Evolutionary conservation across 1,140 invertebrate species (phyloP).

Genomic region (Achatina immaculata): DNA sequence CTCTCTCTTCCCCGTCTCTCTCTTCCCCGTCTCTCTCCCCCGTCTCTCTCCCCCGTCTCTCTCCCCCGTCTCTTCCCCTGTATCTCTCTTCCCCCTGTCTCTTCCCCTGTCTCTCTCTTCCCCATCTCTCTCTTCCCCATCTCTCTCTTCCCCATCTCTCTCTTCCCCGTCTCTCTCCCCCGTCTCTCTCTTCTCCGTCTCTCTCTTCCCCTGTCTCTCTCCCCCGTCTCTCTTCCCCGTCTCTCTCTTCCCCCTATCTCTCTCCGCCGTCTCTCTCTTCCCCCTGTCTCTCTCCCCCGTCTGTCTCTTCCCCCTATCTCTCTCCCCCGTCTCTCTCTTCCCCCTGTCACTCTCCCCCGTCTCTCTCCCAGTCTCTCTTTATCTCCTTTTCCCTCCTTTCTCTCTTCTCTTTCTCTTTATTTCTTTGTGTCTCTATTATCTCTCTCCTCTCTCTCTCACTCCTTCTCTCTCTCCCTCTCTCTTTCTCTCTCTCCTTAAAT

Average conservation of each 20-base stretch:
- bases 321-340: too few relatives aligned
- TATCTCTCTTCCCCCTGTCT: constrained; percentile 1
- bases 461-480: constrained; percentile 33
- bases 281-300: neutral
- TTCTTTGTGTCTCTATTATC: constrained; percentile 12
- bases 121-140: constrained; percentile 27
- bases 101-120: constrained; percentile 23
- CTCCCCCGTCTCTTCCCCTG: neutral
- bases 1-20: too few relatives aligned
- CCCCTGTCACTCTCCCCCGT: too few relatives aligned
- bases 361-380: too few relatives aligned
- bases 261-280: neutral
- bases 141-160: neutral
- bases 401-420: neutral
- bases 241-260: neutral
- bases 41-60: too few relatives aligned
- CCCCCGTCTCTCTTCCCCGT: constrained; percentile 4
- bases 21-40: too few relatives aligned
- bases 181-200: neutral
- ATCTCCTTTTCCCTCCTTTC: neutral
- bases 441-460: constrained; percentile 21
- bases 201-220: neutral
- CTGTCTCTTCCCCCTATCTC: too few relatives aligned
- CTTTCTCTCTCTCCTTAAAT: constrained; percentile 33
- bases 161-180: neutral